Evolutionary conservation across 2,888 invertebrate genomes (phyloP).

Genomic region (Lepeophtheirus nordmannii): DNA sequence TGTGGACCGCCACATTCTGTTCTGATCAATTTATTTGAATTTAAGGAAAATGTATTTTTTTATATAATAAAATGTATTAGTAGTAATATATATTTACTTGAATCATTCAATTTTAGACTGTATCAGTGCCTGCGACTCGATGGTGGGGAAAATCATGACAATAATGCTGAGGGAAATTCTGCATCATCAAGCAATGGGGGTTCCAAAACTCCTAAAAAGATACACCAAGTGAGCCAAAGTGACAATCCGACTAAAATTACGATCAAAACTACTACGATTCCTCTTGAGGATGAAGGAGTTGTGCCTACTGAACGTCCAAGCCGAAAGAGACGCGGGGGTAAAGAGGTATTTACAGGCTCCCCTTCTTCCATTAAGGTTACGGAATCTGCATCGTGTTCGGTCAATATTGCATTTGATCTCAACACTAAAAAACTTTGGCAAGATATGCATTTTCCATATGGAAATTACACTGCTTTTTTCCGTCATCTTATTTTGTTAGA

Average conservation of each 20-base stretch:
- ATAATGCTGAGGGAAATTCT: background rate
- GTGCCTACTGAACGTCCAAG: background rate
- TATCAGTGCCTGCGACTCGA: conserved; percentile 11
- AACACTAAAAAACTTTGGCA: conserved; percentile 68
- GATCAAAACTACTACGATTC: conserved; percentile 18
- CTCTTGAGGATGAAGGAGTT: background rate
- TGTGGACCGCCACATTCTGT: too few relatives aligned
- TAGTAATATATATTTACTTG: background rate
- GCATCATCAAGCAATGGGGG: background rate
- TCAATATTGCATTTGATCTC: conserved; percentile 60
- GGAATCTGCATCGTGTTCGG: conserved; percentile 39
- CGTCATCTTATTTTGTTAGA: conserved; percentile 63
- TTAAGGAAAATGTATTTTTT: too few relatives aligned
- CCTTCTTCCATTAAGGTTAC: conserved; percentile 9
- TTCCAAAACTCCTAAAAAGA: conserved; percentile 9
- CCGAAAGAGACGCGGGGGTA: conserved; percentile 5
- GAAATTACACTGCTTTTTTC: conserved; percentile 68
- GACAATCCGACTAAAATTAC: conserved; percentile 23
- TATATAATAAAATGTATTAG: too few relatives aligned
- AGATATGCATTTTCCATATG: conserved; percentile 66
- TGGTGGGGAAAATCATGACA: background rate
- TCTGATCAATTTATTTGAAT: too few relatives aligned
- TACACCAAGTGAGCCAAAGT: conserved; percentile 19
- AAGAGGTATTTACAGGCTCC: conserved; percentile 8
- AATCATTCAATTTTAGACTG: background rate